Evolutionary conservation across 1,140 invertebrate genomes (phyloP), one percentile per base, ranked within the genome.

Genomic region (Anastrepha ludens): DNA sequence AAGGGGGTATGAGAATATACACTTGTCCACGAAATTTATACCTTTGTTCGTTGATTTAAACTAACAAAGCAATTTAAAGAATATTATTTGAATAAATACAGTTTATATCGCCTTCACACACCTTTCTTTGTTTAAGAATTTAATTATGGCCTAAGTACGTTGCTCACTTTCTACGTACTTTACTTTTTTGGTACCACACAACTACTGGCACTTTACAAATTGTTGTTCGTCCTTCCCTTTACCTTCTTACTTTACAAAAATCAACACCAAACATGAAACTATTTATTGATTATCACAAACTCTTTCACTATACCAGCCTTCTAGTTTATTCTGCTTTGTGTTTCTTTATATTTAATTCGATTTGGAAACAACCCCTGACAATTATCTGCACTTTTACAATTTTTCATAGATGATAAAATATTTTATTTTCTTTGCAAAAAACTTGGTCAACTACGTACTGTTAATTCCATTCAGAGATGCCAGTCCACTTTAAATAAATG

Each of bases 381-480:
- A 47, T 74, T 74, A 74, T 67, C 3, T 74, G 15, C 67, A 81
- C n/a, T 58, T 81, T 81, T 62, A 20, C 44, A 81, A 55, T 81
- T 81, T 81, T 81, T 81, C 41, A 50, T 47, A 81, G n/a, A 81
- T 81, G 44, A 81, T 55, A 81, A 50, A 81, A 9, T 47, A 29
- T 67, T 58, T 81, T 81, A 81, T 29, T 81, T 81, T 55, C n/a
- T 81, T 81, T 81, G 74, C 47, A 55, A 81, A 78, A 50, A 81
- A 29, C 13, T 81, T 55, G 11, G 74, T 81, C 74, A 81, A 58
- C 74, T 81, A 3, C n/a, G 20, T 20, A 13, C 70, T 81, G 74
- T 81, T 47, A 74, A 55, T 81, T 81, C 55, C 0, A 7, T 2
- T 3, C 17, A 55, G 74, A 81, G 47, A n/a, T 81, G n/a, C 74